Conservation (phyloP, 2,888 invertebrate genomes). For the Scaptomyza parva region DNA sequence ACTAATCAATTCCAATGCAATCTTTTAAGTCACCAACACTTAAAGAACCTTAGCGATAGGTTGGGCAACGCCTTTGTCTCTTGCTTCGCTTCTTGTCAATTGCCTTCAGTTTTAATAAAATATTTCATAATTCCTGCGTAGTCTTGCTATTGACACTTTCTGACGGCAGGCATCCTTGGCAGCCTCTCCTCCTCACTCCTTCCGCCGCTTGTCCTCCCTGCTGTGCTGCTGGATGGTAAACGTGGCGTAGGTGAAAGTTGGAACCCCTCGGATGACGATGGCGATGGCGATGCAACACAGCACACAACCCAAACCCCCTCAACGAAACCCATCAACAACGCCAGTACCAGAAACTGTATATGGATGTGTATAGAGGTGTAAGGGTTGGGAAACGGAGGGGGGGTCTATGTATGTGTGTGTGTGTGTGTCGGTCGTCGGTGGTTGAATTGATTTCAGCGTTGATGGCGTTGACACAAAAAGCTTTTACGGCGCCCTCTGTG, state of each 20-base stretch:
- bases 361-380: slow-evolving; percentile 4
- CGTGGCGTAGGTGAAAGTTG: slow-evolving; percentile 73
- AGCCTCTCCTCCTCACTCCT: slow-evolving; percentile 4
- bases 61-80: slow-evolving; percentile 15
- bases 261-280: slow-evolving; percentile 25
- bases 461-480: slow-evolving; percentile 83
- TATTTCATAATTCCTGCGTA: slow-evolving; percentile 76
- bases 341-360: slow-evolving; percentile 58
- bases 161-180: slow-evolving; percentile 66
- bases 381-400: background rate
- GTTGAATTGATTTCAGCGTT: slow-evolving; percentile 79
- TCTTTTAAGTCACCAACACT: background rate
- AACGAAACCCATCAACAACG: slow-evolving; percentile 63
- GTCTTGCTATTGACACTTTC: slow-evolving; percentile 79
- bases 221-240: slow-evolving; percentile 66
- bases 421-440: slow-evolving; percentile 50
- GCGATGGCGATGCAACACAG: slow-evolving; percentile 19
- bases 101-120: slow-evolving; percentile 77
- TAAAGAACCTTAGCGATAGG: background rate
- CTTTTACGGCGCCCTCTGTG: slow-evolving; percentile 80
- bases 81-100: slow-evolving; percentile 35
- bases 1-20: slow-evolving; percentile 19
- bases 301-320: slow-evolving; percentile 32
- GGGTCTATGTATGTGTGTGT: slow-evolving; percentile 1
- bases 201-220: slow-evolving; percentile 70